Conservation (phyloP, 1,140 invertebrate species). For the Brachionus sp. region DNA sequence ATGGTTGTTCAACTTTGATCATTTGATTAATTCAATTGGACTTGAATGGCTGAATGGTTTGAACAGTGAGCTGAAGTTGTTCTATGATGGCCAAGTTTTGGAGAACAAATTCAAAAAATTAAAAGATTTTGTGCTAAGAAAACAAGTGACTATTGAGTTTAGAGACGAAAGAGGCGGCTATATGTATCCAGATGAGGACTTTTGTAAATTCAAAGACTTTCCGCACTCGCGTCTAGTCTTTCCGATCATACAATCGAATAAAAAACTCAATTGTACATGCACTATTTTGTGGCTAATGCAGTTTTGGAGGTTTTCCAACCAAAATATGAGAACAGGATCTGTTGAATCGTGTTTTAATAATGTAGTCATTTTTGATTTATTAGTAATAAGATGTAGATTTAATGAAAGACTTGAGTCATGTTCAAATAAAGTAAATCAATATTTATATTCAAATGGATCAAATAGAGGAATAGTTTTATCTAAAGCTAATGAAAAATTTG, state of each 20-base stretch:
- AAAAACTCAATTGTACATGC: neutral
- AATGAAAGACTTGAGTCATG: neutral
- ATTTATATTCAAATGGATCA: neutral
- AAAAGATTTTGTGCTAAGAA: neutral
- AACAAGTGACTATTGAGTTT: neutral
- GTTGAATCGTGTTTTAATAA: constrained; percentile 18
- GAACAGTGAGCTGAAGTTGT: neutral
- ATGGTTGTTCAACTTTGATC: constrained; percentile 15
- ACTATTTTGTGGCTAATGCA: constrained; percentile 33
- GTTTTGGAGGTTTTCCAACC: neutral
- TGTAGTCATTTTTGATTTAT: neutral
- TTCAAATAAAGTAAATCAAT: neutral
- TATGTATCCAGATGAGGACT: neutral
- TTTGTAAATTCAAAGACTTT: constrained; percentile 44
- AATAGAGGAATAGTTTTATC: neutral
- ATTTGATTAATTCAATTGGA: neutral
- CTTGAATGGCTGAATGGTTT: neutral
- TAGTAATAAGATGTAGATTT: constrained; percentile 5
- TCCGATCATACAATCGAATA: constrained; percentile 1
- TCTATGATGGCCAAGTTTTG: neutral
- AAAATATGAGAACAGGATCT: neutral
- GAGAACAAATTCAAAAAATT: neutral
- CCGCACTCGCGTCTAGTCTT: neutral
- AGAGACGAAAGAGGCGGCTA: neutral
- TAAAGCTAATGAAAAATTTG: neutral